Evolutionary conservation across 2,888 invertebrate species (phyloP), one percentile per base, ranked within the genome.

Genomic region (Brachyopa scutellaris): DNA sequence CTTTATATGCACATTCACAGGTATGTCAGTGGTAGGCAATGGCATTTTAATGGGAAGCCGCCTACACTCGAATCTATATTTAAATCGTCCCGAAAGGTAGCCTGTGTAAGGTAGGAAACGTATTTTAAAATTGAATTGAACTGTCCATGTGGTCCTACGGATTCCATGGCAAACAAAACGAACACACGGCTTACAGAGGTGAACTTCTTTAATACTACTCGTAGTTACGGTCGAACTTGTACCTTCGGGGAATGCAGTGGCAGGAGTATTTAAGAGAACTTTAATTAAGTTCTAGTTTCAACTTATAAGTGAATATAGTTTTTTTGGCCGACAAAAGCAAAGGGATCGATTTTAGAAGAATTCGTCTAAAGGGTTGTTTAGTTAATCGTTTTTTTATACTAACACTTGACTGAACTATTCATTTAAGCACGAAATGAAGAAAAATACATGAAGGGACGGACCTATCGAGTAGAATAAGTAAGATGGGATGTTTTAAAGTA

Each of bases 241-340:
- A 19, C 21, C 42, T 42, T 42, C 19, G 42, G 17, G 5, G 42
- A n/a, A 21, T 5, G 42, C n/a, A n/a, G n/a, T n/a, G n/a, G n/a
- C n/a, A n/a, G n/a, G n/a, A n/a, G 42, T 5, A 42, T 42, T 21
- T 42, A 42, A 42, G 9, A n/a, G 42, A 42, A 19, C 42, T 42
- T 42, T 42, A 42, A 42, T 42, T 42, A 42, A 42, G 42, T 36
- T 36, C n/a, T n/a, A n/a, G n/a, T n/a, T n/a, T n/a, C n/a, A n/a
- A n/a, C n/a, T n/a, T n/a, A n/a, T n/a, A n/a, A n/a, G n/a, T n/a
- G n/a, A n/a, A n/a, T 36, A 3, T 36, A 3, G 2, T n/a, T 3
- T 3, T 36, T 36, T 11, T 36, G 13, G 11, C 36, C 36, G 42
- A 5, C n/a, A 19, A 42, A 21, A n/a, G 42, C 19, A 42, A 40